phyloP scores from a whole-genome alignment of 2,113 vertebrate genomes.

The Poeciliopsis turrubarensis region DNA sequence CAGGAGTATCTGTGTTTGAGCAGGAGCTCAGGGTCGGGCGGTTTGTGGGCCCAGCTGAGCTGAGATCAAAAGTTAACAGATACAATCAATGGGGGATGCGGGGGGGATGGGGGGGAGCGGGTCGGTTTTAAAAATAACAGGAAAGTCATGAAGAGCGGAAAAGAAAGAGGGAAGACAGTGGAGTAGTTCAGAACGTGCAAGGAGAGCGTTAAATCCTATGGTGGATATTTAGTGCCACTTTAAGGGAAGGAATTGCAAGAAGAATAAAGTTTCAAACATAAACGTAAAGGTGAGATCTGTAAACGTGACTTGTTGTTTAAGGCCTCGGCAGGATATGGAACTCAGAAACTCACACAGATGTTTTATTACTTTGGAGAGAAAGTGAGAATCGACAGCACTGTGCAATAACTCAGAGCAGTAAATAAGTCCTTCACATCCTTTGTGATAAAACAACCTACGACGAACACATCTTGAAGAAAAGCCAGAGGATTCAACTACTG shows the following conservation, averaged over 20 bases:
- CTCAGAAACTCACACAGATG: not conserved
- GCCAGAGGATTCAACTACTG: too few relatives aligned
- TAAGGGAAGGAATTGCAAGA: not conserved
- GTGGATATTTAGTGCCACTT: conserved; percentile 1
- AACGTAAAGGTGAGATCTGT: not conserved
- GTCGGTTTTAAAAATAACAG: conserved; percentile 4
- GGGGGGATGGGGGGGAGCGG: not conserved
- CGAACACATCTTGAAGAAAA: not conserved
- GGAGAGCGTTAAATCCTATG: conserved; percentile 1
- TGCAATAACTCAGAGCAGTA: not conserved
- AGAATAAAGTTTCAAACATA: not conserved
- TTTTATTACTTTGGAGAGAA: not conserved
- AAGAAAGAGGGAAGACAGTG: conserved; percentile 29
- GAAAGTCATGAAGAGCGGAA: conserved; percentile 10
- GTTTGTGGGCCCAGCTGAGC: conserved; percentile 81
- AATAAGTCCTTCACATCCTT: not conserved
- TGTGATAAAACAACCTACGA: not conserved
- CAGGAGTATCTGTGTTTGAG: conserved; percentile 83
- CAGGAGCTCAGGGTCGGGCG: conserved; percentile 77
- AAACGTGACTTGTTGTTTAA: not conserved
- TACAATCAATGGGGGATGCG: conserved; percentile 52
- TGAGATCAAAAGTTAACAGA: conserved; percentile 58
- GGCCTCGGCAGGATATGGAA: not conserved
- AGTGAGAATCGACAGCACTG: not conserved
- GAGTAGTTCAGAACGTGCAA: conserved; percentile 45